A percentile compares a stretch with the other conserved stretches of the same genome.
Evolutionary conservation across 2,888 invertebrate genomes (phyloP).

Genomic region (Piscicola geometra): DNA sequence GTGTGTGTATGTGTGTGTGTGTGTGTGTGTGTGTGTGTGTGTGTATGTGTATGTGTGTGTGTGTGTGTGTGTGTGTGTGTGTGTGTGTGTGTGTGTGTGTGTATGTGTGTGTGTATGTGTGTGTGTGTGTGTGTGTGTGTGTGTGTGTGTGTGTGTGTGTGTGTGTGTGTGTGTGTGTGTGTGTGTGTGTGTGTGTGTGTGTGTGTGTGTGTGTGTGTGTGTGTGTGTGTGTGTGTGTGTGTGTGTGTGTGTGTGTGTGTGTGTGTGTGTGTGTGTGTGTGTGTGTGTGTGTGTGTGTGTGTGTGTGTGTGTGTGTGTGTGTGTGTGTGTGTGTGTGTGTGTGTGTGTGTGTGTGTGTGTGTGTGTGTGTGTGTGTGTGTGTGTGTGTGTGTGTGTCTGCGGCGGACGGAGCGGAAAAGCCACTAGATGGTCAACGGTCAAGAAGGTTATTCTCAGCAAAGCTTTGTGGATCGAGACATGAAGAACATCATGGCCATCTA

Average conservation of each 20-base stretch:
- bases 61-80: conserved; percentile 14
- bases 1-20: neutral
- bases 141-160: conserved; percentile 22
- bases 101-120: conserved; percentile 21
- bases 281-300: conserved; percentile 25
- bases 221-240: conserved; percentile 25
- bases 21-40: neutral
- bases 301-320: conserved; percentile 25
- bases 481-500: too few species aligned
- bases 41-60: neutral
- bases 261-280: conserved; percentile 20
- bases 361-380: conserved; percentile 25
- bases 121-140: conserved; percentile 25
- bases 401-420: too few species aligned
- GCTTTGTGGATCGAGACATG: too few species aligned
- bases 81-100: conserved; percentile 26
- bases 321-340: conserved; percentile 25
- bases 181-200: conserved; percentile 23
- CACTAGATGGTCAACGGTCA: too few species aligned
- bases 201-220: conserved; percentile 25
- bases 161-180: conserved; percentile 20
- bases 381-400: too few species aligned
- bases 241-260: conserved; percentile 17
- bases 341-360: conserved; percentile 25
- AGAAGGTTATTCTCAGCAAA: too few species aligned